Conservation (phyloP, 2,797 vertebrate species). For the Ibycter americanus region DNA sequence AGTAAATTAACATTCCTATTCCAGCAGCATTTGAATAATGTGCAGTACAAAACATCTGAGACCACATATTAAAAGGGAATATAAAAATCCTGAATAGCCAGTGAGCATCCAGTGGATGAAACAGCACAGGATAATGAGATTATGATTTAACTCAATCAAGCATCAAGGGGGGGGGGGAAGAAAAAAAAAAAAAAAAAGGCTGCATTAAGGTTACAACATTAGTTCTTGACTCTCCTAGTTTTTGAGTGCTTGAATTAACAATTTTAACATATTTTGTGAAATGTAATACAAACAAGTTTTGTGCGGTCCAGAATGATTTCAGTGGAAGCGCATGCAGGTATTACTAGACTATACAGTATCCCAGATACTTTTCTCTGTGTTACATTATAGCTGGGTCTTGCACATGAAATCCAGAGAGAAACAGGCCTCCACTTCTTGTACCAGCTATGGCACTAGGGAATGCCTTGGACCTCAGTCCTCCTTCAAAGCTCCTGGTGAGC, state of each 20-base stretch:
- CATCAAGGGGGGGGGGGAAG: accelerated
- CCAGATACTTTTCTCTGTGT: neutral
- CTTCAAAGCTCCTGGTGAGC: neutral
- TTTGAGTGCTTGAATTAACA: neutral
- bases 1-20: neutral
- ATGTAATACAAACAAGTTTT: neutral
- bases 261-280: neutral
- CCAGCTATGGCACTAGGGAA: neutral
- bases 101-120: neutral
- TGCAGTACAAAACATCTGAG: neutral
- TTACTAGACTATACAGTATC: neutral
- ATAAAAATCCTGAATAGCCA: neutral
- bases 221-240: neutral
- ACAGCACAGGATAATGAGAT: neutral
- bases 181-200: neutral
- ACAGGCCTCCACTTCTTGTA: neutral
- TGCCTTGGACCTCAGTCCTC: neutral
- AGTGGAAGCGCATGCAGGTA: neutral
- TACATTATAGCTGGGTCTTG: neutral
- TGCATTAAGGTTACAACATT: neutral
- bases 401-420: neutral
- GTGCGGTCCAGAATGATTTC: neutral
- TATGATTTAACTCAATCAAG: neutral
- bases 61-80: neutral
- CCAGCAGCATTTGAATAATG: neutral